These are phyloP conservation scores for Microcebus ravelobensis DNA, from an alignment of 2,113 vertebrate species.

Conservation along the genomic window DNA sequence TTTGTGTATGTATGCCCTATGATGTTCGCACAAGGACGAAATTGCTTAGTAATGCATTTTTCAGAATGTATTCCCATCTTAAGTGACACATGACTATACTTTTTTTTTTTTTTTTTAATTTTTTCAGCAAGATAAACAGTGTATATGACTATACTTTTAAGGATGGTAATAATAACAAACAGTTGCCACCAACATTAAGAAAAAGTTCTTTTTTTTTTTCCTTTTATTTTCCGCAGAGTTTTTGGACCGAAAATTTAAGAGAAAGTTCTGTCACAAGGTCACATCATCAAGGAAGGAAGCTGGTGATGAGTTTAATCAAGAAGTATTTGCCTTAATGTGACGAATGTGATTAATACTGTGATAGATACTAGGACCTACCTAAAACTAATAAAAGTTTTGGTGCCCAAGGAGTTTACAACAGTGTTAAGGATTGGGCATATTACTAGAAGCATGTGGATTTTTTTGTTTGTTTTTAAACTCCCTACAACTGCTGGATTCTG, in stretches of 20 bases:
- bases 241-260: not conserved
- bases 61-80: not conserved
- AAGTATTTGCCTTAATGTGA: conserved; percentile 27
- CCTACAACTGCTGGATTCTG: not conserved
- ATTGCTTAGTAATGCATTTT: not conserved
- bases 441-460: not conserved
- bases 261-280: not conserved
- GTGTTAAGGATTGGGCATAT: not conserved
- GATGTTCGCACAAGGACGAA: not conserved
- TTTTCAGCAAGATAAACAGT: no score
- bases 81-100: not conserved
- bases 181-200: not conserved
- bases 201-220: no score
- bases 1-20: not conserved
- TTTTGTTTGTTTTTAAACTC: not conserved
- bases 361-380: not conserved
- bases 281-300: not conserved
- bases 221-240: no score
- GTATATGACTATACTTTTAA: not conserved
- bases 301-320: not conserved
- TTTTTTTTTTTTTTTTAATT: no score
- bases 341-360: not conserved
- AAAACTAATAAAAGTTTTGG: not conserved
- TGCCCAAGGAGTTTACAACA: not conserved
- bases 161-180: not conserved